Evolutionary conservation across 2,888 invertebrate species (phyloP), one percentile per base, ranked within the genome.

Genomic region (Drosophila ustulata): DNA sequence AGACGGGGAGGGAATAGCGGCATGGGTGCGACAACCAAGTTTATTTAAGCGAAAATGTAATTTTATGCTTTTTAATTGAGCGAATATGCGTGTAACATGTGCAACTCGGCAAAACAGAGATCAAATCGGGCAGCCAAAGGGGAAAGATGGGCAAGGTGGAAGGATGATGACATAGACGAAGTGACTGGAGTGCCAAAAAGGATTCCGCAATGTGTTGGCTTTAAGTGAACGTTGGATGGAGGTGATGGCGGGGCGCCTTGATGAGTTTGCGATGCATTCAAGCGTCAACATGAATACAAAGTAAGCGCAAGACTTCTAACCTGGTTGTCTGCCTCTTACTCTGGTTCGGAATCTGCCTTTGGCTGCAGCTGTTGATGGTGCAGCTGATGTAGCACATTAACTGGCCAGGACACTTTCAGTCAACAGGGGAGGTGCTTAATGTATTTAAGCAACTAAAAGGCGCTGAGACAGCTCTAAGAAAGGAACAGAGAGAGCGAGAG

Each of bases 61-160:
- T 89, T 89, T 85, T 83, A 79, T 85, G 83, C 87, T 88, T 87
- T 85, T 89, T 89, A 88, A 88, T 88, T 89, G 88, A 88, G 89
- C 78, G 81, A 85, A 83, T 87, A 77, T 87, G 81, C 87, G 84
- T 78, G 74, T 71, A 86, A 68, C 89, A 83, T 75, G 78, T 84
- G 71, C 82, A 66, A 66, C 41, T 52, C 55, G 49, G 46, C 53
- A 61, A 13, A 49, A 39, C 34, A 50, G 52, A 66, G 49, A 51
- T 55, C 37, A 62, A 39, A 64, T 41, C 32, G 11, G 37, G n/a
- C 46, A 37, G 23, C 41, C n/a, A 41, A 28, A 28, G 37, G 53
- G 32, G 30, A 23, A 50, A 25, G 37, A 11, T 11, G 11, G 11
- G 28, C 28, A 64, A 30, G 46, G 23, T 18, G 28, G 53, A 23